These are phyloP conservation scores for Parnassius glacialis DNA, from an alignment of 2,888 invertebrate genomes.

Conservation along the genomic window DNA sequence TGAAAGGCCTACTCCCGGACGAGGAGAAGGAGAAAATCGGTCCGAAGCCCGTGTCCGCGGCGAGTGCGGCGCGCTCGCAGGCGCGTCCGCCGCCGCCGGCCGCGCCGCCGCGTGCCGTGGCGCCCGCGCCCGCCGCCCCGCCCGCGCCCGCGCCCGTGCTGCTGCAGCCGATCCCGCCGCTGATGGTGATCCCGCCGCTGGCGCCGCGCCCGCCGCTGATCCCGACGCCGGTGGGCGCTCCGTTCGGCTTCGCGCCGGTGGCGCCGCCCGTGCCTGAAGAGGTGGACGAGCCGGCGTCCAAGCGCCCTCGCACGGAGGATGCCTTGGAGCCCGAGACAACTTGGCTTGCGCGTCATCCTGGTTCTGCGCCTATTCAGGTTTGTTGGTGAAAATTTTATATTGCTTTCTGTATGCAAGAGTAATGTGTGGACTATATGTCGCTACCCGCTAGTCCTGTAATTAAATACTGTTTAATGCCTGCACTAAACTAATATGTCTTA, in stretches of 20 bases:
- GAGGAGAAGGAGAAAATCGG: slow-evolving; percentile 99
- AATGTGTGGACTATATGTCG: too few relatives aligned
- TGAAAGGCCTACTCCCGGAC: slow-evolving; percentile 94
- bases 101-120: slow-evolving; percentile 33
- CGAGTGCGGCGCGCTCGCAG: slow-evolving; percentile 31
- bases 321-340: slow-evolving; percentile 92
- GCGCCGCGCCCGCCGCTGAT: slow-evolving; percentile 64
- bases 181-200: slow-evolving; percentile 76
- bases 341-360: slow-evolving; percentile 62
- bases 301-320: slow-evolving; percentile 95
- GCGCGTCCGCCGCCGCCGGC: slow-evolving; percentile 40
- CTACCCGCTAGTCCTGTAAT: too few relatives aligned
- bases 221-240: slow-evolving; percentile 59
- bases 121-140: slow-evolving; percentile 36
- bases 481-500: too few relatives aligned
- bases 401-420: too few relatives aligned
- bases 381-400: not conserved
- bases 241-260: slow-evolving; percentile 39
- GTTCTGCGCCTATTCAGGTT: slow-evolving; percentile 75
- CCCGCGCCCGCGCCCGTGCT: slow-evolving; percentile 40
- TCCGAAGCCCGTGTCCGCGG: slow-evolving; percentile 86
- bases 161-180: slow-evolving; percentile 70
- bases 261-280: slow-evolving; percentile 40
- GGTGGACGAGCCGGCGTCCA: slow-evolving; percentile 90
- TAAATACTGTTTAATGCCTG: too few relatives aligned